Conservation (phyloP, 2,113 vertebrate genomes). For the Carassius gibelio region DNA sequence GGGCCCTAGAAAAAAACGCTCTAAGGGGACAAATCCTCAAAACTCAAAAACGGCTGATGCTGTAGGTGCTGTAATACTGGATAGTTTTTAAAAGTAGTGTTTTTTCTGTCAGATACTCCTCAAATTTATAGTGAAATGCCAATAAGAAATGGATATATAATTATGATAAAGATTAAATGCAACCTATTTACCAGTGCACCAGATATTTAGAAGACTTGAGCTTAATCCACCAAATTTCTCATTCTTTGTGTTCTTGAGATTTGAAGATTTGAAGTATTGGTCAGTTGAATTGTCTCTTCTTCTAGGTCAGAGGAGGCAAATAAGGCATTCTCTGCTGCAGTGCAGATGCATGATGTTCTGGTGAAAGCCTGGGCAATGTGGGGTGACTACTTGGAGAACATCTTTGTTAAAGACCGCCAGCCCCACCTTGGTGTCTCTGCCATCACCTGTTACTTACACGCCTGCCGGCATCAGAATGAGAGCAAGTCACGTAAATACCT, state of each 20-base stretch:
- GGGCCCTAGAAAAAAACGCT: conserved; percentile 49
- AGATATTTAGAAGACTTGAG: background rate
- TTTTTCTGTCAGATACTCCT: background rate
- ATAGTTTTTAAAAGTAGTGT: conserved; percentile 46
- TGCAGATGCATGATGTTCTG: conserved; percentile 96
- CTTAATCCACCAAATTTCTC: background rate
- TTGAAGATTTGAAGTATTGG: background rate
- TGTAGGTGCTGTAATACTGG: conserved; percentile 51
- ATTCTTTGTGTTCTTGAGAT: background rate
- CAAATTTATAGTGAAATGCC: background rate
- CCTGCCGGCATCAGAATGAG: conserved; percentile 96
- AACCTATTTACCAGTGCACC: background rate
- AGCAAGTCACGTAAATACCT: conserved; percentile 98
- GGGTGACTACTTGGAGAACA: conserved; percentile 96
- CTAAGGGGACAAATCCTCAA: conserved; percentile 27
- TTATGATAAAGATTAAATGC: background rate
- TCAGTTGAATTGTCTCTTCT: conserved; percentile 4
- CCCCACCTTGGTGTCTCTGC: conserved; percentile 91
- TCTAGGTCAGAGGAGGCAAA: conserved; percentile 94
- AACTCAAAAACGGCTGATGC: conserved; percentile 65
- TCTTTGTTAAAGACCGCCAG: conserved; percentile 96
- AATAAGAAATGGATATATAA: no score
- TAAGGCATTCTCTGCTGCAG: conserved; percentile 94
- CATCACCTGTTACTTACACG: conserved; percentile 97
- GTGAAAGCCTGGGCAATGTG: conserved; percentile 99